These are phyloP conservation scores for Hydropsyche tenuis DNA, from an alignment of 1,140 invertebrate species.

Conservation along the genomic window DNA sequence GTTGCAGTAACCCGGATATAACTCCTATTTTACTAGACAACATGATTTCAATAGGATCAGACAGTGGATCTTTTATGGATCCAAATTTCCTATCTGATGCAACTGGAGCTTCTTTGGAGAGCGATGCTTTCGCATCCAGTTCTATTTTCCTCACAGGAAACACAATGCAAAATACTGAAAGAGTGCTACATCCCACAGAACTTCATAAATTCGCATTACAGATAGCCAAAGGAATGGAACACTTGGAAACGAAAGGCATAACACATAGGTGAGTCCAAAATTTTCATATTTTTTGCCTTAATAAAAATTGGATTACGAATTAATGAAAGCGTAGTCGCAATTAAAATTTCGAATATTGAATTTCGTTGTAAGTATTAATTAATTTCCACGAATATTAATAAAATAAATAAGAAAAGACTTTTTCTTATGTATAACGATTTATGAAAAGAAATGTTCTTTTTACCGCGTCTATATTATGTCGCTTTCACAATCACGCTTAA, in stretches of 20 bases:
- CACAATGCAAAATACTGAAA: constrained; percentile 40
- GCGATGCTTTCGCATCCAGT: constrained; percentile 30
- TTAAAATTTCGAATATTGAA: too few species aligned
- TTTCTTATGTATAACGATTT: too few species aligned
- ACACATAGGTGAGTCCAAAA: constrained; percentile 70
- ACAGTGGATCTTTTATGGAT: not conserved
- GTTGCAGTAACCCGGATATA: constrained; percentile 17
- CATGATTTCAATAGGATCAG: constrained; percentile 10
- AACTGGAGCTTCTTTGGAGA: constrained; percentile 27
- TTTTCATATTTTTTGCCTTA: too few species aligned
- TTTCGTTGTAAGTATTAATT: too few species aligned
- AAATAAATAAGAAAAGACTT: too few species aligned
- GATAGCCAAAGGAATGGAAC: constrained; percentile 74
- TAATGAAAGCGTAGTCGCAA: too few species aligned
- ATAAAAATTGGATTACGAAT: too few species aligned
- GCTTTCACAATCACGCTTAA: too few species aligned
- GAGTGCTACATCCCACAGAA: constrained; percentile 65
- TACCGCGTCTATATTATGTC: too few species aligned
- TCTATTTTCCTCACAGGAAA: not conserved
- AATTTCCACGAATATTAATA: too few species aligned
- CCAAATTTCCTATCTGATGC: constrained; percentile 13
- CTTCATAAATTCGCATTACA: constrained; percentile 72
- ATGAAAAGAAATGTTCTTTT: too few species aligned
- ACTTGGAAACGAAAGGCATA: constrained; percentile 70
- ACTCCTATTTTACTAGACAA: constrained; percentile 50